Conservation (phyloP, 2,888 invertebrate species). For the Drosophila mimica region DNA sequence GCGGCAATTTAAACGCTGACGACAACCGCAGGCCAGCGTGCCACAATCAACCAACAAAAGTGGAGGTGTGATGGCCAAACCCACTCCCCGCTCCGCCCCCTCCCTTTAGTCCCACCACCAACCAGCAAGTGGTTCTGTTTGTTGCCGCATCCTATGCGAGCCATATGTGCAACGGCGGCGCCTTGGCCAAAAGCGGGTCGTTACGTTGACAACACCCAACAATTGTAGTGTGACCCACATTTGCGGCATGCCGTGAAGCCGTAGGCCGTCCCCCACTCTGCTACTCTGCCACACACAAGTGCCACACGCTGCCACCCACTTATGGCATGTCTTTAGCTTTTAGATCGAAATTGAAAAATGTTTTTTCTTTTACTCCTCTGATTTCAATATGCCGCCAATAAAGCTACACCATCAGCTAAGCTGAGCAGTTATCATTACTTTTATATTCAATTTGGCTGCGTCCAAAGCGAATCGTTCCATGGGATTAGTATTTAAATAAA, state of each 20-base stretch:
- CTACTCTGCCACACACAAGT: conserved; percentile 19
- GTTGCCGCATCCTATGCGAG: conserved; percentile 40
- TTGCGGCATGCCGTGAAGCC: conserved; percentile 68
- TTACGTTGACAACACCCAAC: conserved; percentile 77
- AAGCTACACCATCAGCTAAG: conserved; percentile 1
- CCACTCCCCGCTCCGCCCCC: background rate
- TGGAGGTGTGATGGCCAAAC: background rate
- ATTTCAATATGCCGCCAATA: conserved; percentile 43
- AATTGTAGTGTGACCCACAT: conserved; percentile 73
- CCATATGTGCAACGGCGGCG: conserved; percentile 67
- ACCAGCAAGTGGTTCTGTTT: background rate
- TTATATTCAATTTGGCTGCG: conserved; percentile 13
- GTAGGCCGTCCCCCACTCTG: conserved; percentile 22
- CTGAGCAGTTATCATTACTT: conserved; percentile 23
- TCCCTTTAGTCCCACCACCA: background rate
- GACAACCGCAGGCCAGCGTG: conserved; percentile 38
- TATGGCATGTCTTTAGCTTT: conserved; percentile 66
- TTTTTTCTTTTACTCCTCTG: conserved; percentile 19
- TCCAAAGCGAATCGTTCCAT: background rate
- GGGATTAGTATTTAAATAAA: background rate
- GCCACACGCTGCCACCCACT: conserved; percentile 25
- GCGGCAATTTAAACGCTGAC: conserved; percentile 54
- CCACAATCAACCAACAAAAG: conserved; percentile 7
- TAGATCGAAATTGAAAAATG: conserved; percentile 72
- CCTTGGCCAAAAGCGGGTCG: conserved; percentile 75